These are phyloP conservation scores for Peromyscus nudipes DNA, from an alignment of 2,797 vertebrate genomes.

Conservation along the genomic window DNA sequence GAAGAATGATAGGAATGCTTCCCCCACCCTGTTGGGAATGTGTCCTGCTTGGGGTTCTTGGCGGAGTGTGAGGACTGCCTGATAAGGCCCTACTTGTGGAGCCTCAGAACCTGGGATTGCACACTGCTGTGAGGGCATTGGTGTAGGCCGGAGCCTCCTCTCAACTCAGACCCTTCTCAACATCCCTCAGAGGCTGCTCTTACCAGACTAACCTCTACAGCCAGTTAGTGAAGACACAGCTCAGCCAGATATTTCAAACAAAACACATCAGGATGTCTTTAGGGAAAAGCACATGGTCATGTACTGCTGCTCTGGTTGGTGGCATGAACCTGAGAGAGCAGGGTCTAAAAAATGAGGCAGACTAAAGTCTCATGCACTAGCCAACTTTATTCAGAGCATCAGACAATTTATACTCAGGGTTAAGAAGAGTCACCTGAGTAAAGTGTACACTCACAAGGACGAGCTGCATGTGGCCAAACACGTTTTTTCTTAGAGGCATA, in stretches of 20 bases:
- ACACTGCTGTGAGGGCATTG: not conserved
- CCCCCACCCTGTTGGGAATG: conserved; percentile 77
- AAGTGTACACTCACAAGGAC: no score
- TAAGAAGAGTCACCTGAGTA: not conserved
- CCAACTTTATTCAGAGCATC: not conserved
- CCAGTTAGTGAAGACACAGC: not conserved
- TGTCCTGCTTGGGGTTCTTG: conserved; percentile 70
- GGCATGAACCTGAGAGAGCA: not conserved
- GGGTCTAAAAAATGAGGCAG: not conserved
- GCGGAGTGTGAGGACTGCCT: conserved; percentile 64
- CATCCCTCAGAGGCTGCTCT: not conserved
- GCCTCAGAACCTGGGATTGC: not conserved
- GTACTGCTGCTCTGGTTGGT: not conserved
- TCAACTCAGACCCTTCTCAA: conserved; percentile 10
- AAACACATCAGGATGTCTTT: conserved; percentile 4
- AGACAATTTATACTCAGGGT: not conserved
- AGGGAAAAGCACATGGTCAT: not conserved
- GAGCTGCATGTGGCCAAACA: not conserved
- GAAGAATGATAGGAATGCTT: conserved; percentile 80
- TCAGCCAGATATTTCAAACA: not conserved
- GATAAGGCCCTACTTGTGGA: conserved; percentile 55
- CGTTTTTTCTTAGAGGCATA: not conserved
- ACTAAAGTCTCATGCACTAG: no score
- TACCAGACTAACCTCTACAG: conserved; percentile 31
- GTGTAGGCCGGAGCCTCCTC: not conserved